Base-by-base conservation (phyloP, 2,888 invertebrate genomes). In the Patella ulyssiponensis region DNA sequence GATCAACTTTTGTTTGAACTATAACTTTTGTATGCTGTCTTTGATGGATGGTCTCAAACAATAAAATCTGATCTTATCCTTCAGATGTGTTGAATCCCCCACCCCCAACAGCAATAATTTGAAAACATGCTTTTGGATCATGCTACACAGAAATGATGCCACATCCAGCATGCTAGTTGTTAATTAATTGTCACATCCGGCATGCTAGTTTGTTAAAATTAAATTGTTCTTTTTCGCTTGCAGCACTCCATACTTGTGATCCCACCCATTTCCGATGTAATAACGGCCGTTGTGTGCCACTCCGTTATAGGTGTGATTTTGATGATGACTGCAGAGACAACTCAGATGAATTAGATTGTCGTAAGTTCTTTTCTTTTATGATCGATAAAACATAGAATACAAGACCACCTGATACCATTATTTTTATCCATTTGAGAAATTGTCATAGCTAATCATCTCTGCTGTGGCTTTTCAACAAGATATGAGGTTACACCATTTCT, bases 201-300 rank as follows among this genome's bases (percentile, higher is more conserved):
- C 20, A 33, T 33, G 33, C 33, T 44, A 44, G 44, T 14, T 3
- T 44, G 4, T 7, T 12, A 27, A 20, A 3, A n/a, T 11, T 58
- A 17, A 58, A 27, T 9, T 20, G 15, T 64, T 33, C 17, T 17
- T 14, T 17, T 58, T 54, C 75, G 1, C 15, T 81, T 79, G 51
- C 83, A 90, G 91, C 89, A 14, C 80, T 83, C 1, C 87, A 88
- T 72, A 87, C 86, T 0, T 92, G 92, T 84, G 84, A 85, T 15
- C 85, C 85, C 0, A 85, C 86, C 4, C 86, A 87, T 74, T 92
- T 90, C 81, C 86, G 88, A 17, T 92, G 92, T 81, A 80, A 82
- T 54, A 91, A 90, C 83, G 91, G 91, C 0, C 81, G 87, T 15
- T 92, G 92, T 81, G 88, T 91, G n/a, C 88, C 88, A 27, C 79